Evolutionary conservation across 1,140 invertebrate species (phyloP), one percentile per base, ranked within the genome.

Genomic region (Apis laboriosa): DNA sequence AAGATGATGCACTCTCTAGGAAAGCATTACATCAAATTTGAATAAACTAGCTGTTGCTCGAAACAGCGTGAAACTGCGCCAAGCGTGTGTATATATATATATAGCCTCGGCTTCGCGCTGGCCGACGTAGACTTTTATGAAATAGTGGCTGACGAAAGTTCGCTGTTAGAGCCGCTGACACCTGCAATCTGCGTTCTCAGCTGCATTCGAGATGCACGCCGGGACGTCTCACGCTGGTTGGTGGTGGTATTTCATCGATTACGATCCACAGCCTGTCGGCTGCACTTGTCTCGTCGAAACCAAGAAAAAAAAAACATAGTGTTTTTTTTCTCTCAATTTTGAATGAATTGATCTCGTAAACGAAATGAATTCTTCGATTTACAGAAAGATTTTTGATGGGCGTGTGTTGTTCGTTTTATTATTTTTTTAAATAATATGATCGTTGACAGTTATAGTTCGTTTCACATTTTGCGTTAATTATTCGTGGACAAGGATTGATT

Each of bases 41-140:
- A 89, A 89, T 89, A 86, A 89, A 89, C 84, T 89, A 76, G 87
- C 81, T 89, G 88, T 89, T 89, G 84, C 88, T 63, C 56, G 75
- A 58, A 58, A 63, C 58, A 86, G 64, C 81, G 61, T 64, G 71
- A 64, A 71, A 78, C 72, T 68, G 66, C n/a, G 34, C 34, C 34
- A 0, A 43, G 76, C 64, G 72, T 56, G 2, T 34, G 3, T 34
- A 34, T 34, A 34, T 34, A 34, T 34, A 34, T 34, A n/a, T 24
- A 34, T 28, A n/a, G 83, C 66, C 28, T 19, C 56, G 7, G 64
- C 60, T 81, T 49, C 61, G 80, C 75, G 71, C 77, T 84, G 53
- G 53, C 43, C 61, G 71, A 72, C 85, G 79, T 86, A 82, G 83
- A 84, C 83, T 90, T 89, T 87, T 86, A 89, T 90, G 88, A 90